Conservation (phyloP, 1,140 invertebrate genomes). For the Belonocnema kinseyi region DNA sequence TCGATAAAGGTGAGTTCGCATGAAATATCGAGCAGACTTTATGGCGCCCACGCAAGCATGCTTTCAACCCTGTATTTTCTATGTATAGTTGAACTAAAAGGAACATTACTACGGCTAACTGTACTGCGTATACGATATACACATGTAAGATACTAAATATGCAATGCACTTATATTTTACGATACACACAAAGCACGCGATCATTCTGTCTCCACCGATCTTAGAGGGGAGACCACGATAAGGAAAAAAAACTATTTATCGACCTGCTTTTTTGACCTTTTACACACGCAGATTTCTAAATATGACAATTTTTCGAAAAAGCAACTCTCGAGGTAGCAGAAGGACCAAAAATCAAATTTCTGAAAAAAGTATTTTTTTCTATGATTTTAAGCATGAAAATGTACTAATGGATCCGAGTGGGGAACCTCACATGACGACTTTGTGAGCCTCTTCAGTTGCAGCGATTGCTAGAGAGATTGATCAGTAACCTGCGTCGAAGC, state of each 20-base stretch:
- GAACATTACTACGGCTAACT: slow-evolving; percentile 2
- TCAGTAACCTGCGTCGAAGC: too few relatives aligned
- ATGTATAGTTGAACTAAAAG: slow-evolving; percentile 24
- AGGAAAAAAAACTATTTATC: slow-evolving; percentile 8
- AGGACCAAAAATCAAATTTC: too few relatives aligned
- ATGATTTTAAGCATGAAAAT: too few relatives aligned
- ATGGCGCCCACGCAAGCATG: slow-evolving; percentile 65
- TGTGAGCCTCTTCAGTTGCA: too few relatives aligned
- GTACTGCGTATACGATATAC: background rate
- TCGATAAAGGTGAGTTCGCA: slow-evolving; percentile 45
- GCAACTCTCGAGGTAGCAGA: too few relatives aligned
- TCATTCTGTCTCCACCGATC: background rate
- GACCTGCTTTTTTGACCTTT: slow-evolving; percentile 1
- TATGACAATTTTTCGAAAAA: too few relatives aligned
- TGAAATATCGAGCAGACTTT: slow-evolving; percentile 59
- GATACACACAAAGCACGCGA: background rate
- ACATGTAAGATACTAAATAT: background rate
- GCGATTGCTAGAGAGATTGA: too few relatives aligned
- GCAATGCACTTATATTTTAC: slow-evolving; percentile 18
- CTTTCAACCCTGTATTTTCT: slow-evolving; percentile 45
- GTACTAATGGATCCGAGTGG: too few relatives aligned
- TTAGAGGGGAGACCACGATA: background rate
- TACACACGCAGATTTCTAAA: background rate
- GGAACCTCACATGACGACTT: too few relatives aligned
- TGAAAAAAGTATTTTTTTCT: too few relatives aligned